A percentile compares a stretch with the other conserved stretches of the same genome.
phyloP scores from a whole-genome alignment of 2,113 vertebrate species.

The Lasiurus borealis region DNA sequence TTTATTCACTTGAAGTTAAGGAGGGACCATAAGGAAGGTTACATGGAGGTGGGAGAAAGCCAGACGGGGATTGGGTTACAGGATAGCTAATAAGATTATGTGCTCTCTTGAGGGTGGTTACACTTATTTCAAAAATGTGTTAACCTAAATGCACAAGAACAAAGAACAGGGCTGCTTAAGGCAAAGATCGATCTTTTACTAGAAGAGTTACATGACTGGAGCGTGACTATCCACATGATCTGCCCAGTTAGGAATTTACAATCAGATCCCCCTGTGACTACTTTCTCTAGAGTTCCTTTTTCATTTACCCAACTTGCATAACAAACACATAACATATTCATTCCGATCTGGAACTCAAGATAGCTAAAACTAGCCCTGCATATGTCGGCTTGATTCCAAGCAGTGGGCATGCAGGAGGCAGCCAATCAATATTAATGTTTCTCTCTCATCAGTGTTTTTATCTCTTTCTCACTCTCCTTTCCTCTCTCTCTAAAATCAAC shows the following conservation, averaged over 20 bases:
- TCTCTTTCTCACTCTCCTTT: no score
- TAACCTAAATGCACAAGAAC: background rate
- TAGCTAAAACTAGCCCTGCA: background rate
- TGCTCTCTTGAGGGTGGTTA: background rate
- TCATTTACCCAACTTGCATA: background rate
- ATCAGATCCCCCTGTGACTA: background rate
- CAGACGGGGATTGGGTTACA: background rate
- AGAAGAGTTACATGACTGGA: background rate
- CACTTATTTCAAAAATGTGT: background rate
- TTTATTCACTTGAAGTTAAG: background rate
- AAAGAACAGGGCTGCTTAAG: background rate
- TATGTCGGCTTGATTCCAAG: no score
- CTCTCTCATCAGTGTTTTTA: no score
- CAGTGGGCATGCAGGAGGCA: no score
- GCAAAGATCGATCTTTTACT: background rate
- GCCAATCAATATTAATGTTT: no score
- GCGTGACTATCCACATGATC: background rate
- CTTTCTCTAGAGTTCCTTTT: background rate
- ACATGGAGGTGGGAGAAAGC: background rate
- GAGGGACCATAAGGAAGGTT: background rate
- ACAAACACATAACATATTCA: conserved; percentile 25
- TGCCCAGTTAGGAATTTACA: background rate
- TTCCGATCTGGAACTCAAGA: background rate
- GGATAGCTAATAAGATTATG: background rate
- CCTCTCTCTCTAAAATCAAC: no score